These are phyloP conservation scores for Chaetophractus vellerosus DNA, from an alignment of 2,797 vertebrate genomes.

Conservation along the genomic window DNA sequence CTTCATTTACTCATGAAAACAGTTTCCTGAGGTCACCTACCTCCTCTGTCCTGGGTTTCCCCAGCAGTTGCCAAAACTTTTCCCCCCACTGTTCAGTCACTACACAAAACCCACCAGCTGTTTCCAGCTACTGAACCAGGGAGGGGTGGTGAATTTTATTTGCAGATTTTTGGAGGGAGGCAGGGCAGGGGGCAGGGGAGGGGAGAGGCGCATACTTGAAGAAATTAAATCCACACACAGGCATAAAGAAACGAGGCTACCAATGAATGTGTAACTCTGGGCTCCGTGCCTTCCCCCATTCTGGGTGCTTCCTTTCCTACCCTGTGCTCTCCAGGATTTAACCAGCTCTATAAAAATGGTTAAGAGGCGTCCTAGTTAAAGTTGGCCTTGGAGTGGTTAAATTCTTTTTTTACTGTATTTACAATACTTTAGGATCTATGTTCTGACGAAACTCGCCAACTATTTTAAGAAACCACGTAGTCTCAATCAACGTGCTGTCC, in stretches of 20 bases:
- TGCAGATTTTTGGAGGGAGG: conserved; percentile 83
- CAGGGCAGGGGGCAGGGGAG: background rate
- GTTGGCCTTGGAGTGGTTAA: background rate
- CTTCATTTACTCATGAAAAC: conserved; percentile 89
- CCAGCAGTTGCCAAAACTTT: conserved; percentile 88
- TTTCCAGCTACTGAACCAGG: conserved; percentile 86
- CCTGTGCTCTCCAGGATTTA: background rate
- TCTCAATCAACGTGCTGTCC: background rate
- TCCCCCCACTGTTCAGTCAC: conserved; percentile 77
- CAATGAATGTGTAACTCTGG: fast-evolving
- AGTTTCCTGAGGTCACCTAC: conserved; percentile 90
- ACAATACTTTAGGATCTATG: background rate
- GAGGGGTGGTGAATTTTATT: conserved; percentile 39
- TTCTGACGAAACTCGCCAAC: background rate
- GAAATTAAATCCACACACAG: conserved; percentile 58
- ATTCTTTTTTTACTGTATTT: background rate
- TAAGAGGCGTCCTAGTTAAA: background rate
- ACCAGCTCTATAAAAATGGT: background rate
- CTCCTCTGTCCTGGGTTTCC: conserved; percentile 87
- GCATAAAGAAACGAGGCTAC: background rate
- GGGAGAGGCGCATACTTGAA: background rate
- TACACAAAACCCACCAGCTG: conserved; percentile 90
- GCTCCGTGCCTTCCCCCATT: fast-evolving
- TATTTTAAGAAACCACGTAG: background rate
- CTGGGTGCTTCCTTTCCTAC: too few species aligned